Percentiles rank a stretch among this genome's conserved stretches.
phyloP scores from a whole-genome alignment of 1,140 invertebrate species.

The Zaprionus nigranus region DNA sequence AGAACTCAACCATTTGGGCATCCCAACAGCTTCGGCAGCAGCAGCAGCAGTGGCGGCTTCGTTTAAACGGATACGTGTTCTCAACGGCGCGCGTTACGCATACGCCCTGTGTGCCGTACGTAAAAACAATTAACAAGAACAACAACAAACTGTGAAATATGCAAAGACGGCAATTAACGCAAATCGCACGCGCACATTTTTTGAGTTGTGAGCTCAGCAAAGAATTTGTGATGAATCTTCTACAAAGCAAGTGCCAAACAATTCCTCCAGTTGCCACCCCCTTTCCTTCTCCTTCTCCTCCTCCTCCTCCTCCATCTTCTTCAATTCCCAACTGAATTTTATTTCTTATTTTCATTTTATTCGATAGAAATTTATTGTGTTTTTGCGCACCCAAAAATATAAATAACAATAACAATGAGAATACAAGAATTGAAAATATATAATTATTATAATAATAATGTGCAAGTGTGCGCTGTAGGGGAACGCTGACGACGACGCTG shows the following conservation, averaged over 20 bases:
- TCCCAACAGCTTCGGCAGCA: neutral
- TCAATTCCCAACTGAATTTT: conserved; percentile 7
- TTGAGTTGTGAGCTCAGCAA: conserved; percentile 31
- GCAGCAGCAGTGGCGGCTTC: neutral
- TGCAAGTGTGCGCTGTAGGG: conserved; percentile 22
- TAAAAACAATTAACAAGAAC: conserved; percentile 19
- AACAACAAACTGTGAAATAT: conserved; percentile 47
- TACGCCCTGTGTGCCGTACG: conserved; percentile 62
- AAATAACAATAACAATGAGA: neutral
- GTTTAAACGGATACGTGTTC: conserved; percentile 6
- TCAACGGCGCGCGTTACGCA: conserved; percentile 46
- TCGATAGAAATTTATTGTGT: conserved; percentile 15
- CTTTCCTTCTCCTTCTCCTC: neutral
- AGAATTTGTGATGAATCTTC: conserved; percentile 65
- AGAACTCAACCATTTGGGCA: conserved; percentile 32
- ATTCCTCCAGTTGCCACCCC: neutral
- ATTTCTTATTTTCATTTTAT: conserved; percentile 14
- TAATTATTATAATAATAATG: conserved; percentile 61
- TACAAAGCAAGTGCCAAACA: conserved; percentile 74
- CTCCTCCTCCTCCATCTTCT: too few species aligned
- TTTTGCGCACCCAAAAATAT: conserved; percentile 38
- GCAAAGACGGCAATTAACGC: conserved; percentile 47
- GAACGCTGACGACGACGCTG: conserved; percentile 11
- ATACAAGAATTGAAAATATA: conserved; percentile 3
- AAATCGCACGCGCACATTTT: conserved; percentile 17